Evolutionary conservation across 1,140 invertebrate species (phyloP), one percentile per base, ranked within the genome.

Genomic region (Aphelinus certus): DNA sequence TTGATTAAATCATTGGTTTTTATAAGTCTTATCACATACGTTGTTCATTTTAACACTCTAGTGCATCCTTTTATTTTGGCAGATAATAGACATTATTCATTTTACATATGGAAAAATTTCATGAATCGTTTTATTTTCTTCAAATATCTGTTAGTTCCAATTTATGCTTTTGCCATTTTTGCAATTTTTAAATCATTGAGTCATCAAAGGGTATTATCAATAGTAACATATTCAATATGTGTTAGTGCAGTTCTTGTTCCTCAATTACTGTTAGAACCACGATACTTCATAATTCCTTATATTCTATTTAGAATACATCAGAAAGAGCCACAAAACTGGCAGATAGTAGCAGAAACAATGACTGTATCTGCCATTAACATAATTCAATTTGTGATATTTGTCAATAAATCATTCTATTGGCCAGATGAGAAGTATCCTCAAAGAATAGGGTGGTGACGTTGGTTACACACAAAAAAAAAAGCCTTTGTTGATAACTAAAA

Each of bases 11-110:
- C 83, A 3, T 73, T 83, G 68, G 66, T 76, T 7, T 26, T 84
- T 3, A 64, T 86, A 6, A 46, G 79, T 3, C 46, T 85, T 7
- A 78, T 88, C 48, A 71, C 84, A 7, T 66, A 89, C 0, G 85
- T 93, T 45, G 87, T 95, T 10, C 89, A 94, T 76, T 90, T 86
- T 26, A 94, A 96, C 84, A 97, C 96, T 0, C 88, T 95, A 43
- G 93, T 94, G 4, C 98, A 99, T 91, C 95, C 94, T 0, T 99
- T 98, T 86, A 86, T 98, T 58, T 86, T 99, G 57, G 95, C 97
- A 0, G 98, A 99, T 86, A 99, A 99, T 86, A 90, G 98, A 45
- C 98, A 99, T 89, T 98, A 97, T 77, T 93, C 94, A 3, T 99
- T 99, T 86, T 99, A 99, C 81, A 86, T 99, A 5, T 99, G 98